phyloP scores from a whole-genome alignment of 2,113 vertebrate species.

The Condylura cristata region DNA sequence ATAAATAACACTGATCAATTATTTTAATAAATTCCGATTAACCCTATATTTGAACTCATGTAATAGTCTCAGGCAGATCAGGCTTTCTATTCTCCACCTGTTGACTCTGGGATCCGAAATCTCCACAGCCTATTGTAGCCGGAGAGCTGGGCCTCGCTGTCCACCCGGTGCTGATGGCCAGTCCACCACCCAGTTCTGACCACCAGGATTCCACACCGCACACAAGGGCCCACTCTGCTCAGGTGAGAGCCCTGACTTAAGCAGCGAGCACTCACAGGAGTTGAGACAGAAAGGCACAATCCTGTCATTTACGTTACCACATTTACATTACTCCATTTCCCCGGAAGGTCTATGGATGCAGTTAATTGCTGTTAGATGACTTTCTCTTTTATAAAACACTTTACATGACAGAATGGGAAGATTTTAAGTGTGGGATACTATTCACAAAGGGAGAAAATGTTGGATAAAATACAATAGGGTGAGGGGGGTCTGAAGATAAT shows the following conservation, averaged over 20 bases:
- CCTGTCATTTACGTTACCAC: not conserved
- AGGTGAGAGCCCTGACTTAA: not conserved
- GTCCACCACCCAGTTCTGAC: rapidly evolving
- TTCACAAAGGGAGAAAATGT: not conserved
- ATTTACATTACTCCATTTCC: not conserved
- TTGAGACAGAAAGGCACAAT: not conserved
- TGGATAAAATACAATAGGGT: not conserved
- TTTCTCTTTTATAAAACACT: not conserved
- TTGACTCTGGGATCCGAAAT: not conserved
- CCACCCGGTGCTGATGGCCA: rapidly evolving
- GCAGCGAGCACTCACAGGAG: not conserved
- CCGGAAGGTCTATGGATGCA: not conserved
- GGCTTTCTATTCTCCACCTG: rapidly evolving
- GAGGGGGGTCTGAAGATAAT: not conserved
- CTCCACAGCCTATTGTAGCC: no score
- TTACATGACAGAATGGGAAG: not conserved
- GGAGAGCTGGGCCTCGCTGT: no score
- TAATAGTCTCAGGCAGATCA: not conserved
- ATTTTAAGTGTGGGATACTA: not conserved
- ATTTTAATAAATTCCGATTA: not conserved
- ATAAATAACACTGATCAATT: not conserved
- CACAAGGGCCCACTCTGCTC: no score
- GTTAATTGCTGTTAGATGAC: not conserved
- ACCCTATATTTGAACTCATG: no score
- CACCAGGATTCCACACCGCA: not conserved